These are phyloP conservation scores for Craniophora ligustri DNA, from an alignment of 2,888 invertebrate genomes.

Conservation along the genomic window DNA sequence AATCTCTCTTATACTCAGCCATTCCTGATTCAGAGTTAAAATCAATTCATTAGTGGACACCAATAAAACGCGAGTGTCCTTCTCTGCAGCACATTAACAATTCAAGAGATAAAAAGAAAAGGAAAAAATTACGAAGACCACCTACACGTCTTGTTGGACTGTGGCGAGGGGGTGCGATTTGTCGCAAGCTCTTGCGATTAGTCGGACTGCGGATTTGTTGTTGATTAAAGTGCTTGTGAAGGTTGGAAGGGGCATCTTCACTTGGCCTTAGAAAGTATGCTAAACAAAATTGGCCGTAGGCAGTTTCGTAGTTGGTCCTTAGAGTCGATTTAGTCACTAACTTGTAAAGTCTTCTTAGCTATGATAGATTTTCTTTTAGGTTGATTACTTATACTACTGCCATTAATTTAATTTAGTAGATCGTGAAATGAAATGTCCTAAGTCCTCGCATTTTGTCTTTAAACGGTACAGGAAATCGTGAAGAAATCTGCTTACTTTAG, in stretches of 20 bases:
- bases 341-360: too few species aligned
- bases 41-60: constrained; percentile 67
- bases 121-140: constrained; percentile 59
- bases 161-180: constrained; percentile 52
- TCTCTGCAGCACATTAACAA: constrained; percentile 69
- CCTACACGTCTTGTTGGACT: constrained; percentile 56
- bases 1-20: constrained; percentile 50
- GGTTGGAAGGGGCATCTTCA: neutral
- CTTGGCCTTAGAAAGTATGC: too few species aligned
- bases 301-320: too few species aligned
- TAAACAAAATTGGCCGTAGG: too few species aligned
- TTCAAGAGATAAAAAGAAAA: constrained; percentile 62
- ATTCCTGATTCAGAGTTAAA: constrained; percentile 62
- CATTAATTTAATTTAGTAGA: too few species aligned
- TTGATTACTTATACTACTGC: too few species aligned
- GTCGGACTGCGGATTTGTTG: constrained; percentile 16
- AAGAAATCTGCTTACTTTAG: too few species aligned
- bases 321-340: too few species aligned
- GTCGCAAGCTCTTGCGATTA: constrained; percentile 51
- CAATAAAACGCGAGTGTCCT: constrained; percentile 61
- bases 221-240: constrained; percentile 4
- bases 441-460: too few species aligned
- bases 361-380: too few species aligned
- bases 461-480: too few species aligned
- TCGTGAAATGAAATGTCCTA: too few species aligned